These are phyloP conservation scores for Marasmarcha lunaedactyla DNA, from an alignment of 2,888 invertebrate species.

Conservation along the genomic window DNA sequence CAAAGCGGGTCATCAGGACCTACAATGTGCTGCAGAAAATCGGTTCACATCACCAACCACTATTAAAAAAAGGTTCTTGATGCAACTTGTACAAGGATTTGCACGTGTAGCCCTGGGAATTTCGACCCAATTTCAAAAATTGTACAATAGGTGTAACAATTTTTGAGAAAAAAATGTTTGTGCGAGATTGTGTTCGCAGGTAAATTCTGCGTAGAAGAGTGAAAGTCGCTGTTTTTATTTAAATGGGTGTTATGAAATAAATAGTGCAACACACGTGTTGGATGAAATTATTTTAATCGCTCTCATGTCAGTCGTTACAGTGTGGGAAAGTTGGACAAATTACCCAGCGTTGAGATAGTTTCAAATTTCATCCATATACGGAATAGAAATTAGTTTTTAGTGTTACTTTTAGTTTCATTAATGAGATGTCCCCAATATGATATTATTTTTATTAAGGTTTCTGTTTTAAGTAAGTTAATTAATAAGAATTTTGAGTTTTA, in stretches of 20 bases:
- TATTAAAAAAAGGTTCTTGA: constrained; percentile 9
- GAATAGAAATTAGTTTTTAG: not conserved
- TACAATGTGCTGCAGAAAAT: constrained; percentile 17
- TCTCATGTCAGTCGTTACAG: constrained; percentile 32
- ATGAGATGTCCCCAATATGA: not conserved
- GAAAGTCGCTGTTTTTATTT: constrained; percentile 10
- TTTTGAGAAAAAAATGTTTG: not conserved
- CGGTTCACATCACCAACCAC: constrained; percentile 1
- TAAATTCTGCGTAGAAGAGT: constrained; percentile 7
- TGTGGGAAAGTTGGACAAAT: constrained; percentile 30
- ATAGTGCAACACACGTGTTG: not conserved
- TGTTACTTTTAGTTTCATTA: constrained; percentile 1
- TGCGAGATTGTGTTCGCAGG: not conserved
- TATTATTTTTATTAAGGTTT: not conserved
- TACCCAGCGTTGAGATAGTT: not conserved
- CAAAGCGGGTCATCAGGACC: constrained; percentile 50
- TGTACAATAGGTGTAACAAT: constrained; percentile 3
- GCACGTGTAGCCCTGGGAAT: constrained; percentile 60
- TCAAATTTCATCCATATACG: constrained; percentile 1
- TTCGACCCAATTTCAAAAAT: constrained; percentile 13
- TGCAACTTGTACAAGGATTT: constrained; percentile 24
- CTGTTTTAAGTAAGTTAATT: no score
- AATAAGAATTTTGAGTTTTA: no score
- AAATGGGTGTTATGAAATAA: not conserved
- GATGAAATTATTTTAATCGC: not conserved